Conservation (phyloP, 2,113 vertebrate genomes). For the Gnathonemus echidnorhynchus region DNA sequence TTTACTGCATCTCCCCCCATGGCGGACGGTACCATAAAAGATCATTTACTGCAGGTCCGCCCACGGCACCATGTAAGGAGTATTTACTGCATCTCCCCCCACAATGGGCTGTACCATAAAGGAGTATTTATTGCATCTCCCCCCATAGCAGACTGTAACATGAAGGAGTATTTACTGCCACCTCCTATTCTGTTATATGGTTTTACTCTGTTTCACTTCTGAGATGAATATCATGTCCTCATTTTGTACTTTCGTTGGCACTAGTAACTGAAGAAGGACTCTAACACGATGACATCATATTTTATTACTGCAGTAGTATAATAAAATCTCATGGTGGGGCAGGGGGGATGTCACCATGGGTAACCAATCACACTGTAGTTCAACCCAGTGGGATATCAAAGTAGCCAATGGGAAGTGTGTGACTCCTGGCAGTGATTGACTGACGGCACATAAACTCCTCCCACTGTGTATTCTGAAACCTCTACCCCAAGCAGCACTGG, state of each 20-base stretch:
- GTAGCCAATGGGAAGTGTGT: neutral
- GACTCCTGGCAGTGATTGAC: neutral
- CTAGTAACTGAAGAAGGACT: neutral
- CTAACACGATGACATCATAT: neutral
- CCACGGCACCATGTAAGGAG: too few species aligned
- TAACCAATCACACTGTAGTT: neutral
- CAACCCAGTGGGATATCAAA: neutral
- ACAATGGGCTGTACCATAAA: neutral
- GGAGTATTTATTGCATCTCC: neutral
- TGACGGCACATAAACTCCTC: neutral
- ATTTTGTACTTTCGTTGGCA: neutral
- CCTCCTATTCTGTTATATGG: neutral
- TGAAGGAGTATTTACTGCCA: neutral
- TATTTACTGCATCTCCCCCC: neutral
- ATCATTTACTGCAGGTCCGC: too few species aligned
- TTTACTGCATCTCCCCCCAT: neutral
- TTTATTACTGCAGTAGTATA: neutral
- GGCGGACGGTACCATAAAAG: neutral
- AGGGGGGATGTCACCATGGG: neutral
- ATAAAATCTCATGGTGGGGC: neutral
- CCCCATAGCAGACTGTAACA: neutral
- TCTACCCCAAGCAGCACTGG: neutral
- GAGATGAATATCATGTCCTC: neutral
- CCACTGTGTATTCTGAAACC: neutral
- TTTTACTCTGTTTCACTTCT: neutral